Evolutionary conservation across 2,113 vertebrate species (phyloP).

Genomic region (Eudyptes chrysolophus): DNA sequence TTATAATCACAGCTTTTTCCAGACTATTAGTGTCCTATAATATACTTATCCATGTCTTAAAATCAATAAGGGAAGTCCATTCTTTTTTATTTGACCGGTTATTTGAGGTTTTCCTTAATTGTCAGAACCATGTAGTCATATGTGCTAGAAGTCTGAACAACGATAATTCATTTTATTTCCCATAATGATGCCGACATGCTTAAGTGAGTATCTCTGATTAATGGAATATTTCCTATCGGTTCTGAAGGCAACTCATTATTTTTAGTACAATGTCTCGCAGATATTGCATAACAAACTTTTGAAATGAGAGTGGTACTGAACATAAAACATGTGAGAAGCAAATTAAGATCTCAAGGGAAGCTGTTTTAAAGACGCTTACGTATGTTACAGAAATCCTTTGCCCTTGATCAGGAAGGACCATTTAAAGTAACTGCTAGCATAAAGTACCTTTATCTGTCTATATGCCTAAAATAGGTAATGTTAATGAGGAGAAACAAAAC

Average conservation of each 20-base stretch:
- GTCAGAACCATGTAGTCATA: not conserved
- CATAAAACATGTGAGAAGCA: not conserved
- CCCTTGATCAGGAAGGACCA: not conserved
- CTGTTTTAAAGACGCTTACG: not conserved
- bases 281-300: not conserved
- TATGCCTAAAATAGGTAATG: not conserved
- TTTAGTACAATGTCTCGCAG: not conserved
- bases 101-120: not conserved
- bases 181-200: not conserved
- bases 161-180: not conserved
- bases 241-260: not conserved
- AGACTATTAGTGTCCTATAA: not conserved
- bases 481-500: not conserved
- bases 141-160: not conserved
- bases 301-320: not conserved
- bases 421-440: not conserved
- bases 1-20: not conserved
- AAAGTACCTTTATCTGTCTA: not conserved
- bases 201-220: not conserved
- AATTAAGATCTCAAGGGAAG: not conserved
- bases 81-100: not conserved
- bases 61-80: not conserved
- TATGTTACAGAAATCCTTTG: not conserved
- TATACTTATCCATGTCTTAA: not conserved
- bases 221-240: not conserved